Evolutionary conservation across 1,140 invertebrate genomes (phyloP).

Genomic region (Drosophila kohkoa): DNA sequence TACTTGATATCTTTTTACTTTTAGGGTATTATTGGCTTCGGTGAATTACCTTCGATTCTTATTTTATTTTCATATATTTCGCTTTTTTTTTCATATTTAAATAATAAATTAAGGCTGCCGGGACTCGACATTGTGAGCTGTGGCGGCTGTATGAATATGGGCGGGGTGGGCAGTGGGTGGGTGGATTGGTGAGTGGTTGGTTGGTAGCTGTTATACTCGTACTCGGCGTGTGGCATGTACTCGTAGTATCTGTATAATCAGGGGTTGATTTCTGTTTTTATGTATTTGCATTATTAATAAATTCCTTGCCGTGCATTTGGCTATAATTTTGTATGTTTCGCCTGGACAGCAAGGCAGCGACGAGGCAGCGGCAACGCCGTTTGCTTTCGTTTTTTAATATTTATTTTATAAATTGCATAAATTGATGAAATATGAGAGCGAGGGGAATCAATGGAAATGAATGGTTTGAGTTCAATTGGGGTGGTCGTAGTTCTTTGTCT

Average conservation of each 20-base stretch:
- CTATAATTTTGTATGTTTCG: slow-evolving; percentile 60
- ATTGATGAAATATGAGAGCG: slow-evolving; percentile 73
- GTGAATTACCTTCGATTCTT: slow-evolving; percentile 21
- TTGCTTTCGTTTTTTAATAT: slow-evolving; percentile 67
- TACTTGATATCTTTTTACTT: not conserved
- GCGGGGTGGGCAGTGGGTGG: slow-evolving; percentile 16
- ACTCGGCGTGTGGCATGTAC: slow-evolving; percentile 48
- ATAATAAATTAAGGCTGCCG: slow-evolving; percentile 78
- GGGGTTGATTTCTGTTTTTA: slow-evolving; percentile 82
- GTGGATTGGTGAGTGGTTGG: slow-evolving; percentile 44
- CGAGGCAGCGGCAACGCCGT: not conserved
- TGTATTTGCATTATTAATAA: slow-evolving; percentile 83
- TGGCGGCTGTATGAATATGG: not conserved
- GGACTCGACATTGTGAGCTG: slow-evolving; percentile 32
- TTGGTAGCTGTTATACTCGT: slow-evolving; percentile 27
- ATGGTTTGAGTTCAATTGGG: not conserved
- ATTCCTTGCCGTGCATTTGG: slow-evolving; percentile 78
- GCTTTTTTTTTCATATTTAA: slow-evolving; percentile 77
- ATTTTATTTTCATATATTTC: slow-evolving; percentile 74
- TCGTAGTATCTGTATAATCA: slow-evolving; percentile 80
- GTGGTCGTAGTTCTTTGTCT: slow-evolving; percentile 35
- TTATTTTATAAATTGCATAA: slow-evolving; percentile 83
- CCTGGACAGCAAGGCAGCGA: slow-evolving; percentile 22
- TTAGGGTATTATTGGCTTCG: slow-evolving; percentile 53
- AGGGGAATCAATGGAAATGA: not conserved